Evolutionary conservation across 2,888 invertebrate genomes (phyloP), one percentile per base, ranked within the genome.

Genomic region (Rhimphoctona megacephalus): DNA sequence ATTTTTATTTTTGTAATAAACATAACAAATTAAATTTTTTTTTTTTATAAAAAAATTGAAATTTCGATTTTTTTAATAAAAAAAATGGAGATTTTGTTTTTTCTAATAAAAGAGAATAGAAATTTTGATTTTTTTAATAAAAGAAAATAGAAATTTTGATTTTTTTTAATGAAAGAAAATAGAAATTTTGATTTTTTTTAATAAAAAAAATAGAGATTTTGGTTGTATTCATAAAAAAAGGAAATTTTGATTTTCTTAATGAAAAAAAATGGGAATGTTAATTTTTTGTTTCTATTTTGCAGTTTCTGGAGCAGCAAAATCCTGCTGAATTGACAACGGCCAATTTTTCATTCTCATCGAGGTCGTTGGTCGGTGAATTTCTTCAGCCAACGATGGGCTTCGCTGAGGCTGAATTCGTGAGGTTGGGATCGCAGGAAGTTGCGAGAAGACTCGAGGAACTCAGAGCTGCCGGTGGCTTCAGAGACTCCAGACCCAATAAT

Each of bases 311-410:
- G 82, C 92, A 92, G 83, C 94, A 94, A 83, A 94, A 93, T 90
- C 92, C 94, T 0, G 94, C 94, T 5, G 97, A 97, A 90, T 94
- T 99, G 81, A 96, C 96, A 3, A 96, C 97, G 33, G 98, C 98
- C 88, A 97, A 99, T 95, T 99, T 99, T 95, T 98, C 98, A 87
- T 99, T 98, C 95, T 98, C 97, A 91, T 97, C 98, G 66, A 97
- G 98, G 88, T 96, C 97, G 3, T 96, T 98, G 87, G 96, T 99
- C 57, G 99, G 99, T 2, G 98, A 98, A 88, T 99, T 98, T 94
- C 95, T 98, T 72, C 98, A 99, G 93, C 97, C 97, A 0, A 95
- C 95, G 66, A 94, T 94, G 94, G 94, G 94, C 33, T 87, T 94
- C 76, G 95, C 96, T 83, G 97, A 96, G 87, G 96, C 96, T 14